Evolutionary conservation across 2,797 vertebrate genomes (phyloP).

Genomic region (Florisuga fusca): DNA sequence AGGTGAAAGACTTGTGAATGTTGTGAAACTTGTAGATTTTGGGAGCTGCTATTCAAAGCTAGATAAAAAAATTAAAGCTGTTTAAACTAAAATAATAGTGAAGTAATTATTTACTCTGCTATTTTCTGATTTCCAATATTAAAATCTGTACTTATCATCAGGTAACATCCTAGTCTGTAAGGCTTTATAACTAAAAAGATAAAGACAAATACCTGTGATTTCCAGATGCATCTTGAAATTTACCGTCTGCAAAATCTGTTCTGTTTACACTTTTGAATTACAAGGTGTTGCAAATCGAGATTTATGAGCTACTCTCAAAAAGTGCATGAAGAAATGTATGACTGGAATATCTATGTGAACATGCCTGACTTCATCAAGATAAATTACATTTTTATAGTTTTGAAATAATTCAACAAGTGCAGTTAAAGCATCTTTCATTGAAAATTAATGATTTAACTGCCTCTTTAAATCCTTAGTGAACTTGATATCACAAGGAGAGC

Average conservation of each 20-base stretch:
- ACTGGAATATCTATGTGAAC: not conserved
- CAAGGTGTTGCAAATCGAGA: not conserved
- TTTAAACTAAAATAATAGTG: not conserved
- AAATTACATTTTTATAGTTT: not conserved
- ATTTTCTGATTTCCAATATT: not conserved
- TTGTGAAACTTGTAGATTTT: not conserved
- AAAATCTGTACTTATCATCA: not conserved
- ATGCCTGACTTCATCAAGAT: not conserved
- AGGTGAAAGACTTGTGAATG: not conserved
- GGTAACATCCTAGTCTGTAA: not conserved
- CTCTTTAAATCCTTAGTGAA: not conserved
- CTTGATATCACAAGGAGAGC: not conserved
- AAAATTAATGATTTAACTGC: not conserved
- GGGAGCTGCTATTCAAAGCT: rapidly evolving
- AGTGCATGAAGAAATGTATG: not conserved
- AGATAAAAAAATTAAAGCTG: not conserved
- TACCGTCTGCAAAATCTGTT: not conserved
- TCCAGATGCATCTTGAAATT: not conserved
- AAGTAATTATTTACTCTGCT: not conserved
- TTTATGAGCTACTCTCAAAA: not conserved
- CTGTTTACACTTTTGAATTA: not conserved
- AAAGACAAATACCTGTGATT: not conserved
- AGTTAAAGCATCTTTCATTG: not conserved
- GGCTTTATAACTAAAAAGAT: not conserved
- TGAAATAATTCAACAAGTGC: not conserved